Evolutionary conservation across 2,113 vertebrate species (phyloP).

Genomic region (Leiothrix lutea): DNA sequence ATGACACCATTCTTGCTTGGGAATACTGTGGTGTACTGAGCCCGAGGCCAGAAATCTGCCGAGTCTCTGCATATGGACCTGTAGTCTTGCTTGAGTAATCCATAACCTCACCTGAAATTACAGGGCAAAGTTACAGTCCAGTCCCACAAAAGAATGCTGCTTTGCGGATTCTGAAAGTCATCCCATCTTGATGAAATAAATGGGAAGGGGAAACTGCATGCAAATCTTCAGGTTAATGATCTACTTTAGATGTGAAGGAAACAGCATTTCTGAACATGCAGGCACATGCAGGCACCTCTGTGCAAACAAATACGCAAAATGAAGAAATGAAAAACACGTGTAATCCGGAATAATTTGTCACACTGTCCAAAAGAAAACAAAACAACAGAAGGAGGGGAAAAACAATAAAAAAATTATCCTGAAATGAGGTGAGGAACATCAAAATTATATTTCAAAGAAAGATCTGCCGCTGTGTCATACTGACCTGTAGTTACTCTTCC

Average conservation of each 20-base stretch:
- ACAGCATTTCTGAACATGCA: conserved; percentile 92
- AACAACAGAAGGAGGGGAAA: conserved; percentile 67
- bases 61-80: conserved; percentile 82
- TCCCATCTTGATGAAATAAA: conserved; percentile 79
- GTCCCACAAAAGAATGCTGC: conserved; percentile 70
- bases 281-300: conserved; percentile 92
- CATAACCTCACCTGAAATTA: conserved; percentile 96
- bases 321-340: conserved; percentile 67
- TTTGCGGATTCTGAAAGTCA: conserved; percentile 67
- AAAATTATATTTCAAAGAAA: conserved; percentile 85
- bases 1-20: conserved; percentile 80
- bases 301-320: conserved; percentile 74
- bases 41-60: conserved; percentile 80
- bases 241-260: conserved; percentile 84
- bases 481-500: conserved; percentile 90
- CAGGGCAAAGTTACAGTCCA: conserved; percentile 87
- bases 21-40: conserved; percentile 84
- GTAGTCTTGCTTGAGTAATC: conserved; percentile 95
- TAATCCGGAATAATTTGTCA: conserved; percentile 70
- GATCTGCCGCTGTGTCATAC: conserved; percentile 79
- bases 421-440: conserved; percentile 83
- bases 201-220: conserved; percentile 78
- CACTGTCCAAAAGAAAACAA: conserved; percentile 73
- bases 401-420: conserved; percentile 72
- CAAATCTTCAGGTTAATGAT: conserved; percentile 81